Percentiles rank a stretch among this genome's conserved stretches.
Evolutionary conservation across 2,113 vertebrate genomes (phyloP).

Genomic region (Pycnonotus jocosus): DNA sequence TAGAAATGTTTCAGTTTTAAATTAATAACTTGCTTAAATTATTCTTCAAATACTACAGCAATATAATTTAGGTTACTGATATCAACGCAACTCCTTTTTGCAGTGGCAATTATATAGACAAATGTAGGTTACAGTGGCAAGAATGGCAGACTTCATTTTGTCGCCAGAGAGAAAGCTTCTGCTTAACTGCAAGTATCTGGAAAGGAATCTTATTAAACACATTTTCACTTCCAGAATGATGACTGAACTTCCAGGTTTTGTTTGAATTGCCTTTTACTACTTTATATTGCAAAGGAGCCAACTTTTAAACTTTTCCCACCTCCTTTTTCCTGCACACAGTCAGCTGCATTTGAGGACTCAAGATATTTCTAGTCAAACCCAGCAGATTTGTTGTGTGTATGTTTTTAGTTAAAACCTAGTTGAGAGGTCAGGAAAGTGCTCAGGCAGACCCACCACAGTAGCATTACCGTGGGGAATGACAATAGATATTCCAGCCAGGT

Average conservation of each 20-base stretch:
- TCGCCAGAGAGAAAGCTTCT: neutral
- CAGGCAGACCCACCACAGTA: neutral
- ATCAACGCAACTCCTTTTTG: neutral
- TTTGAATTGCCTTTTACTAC: slow-evolving; percentile 21
- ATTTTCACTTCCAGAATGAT: slow-evolving; percentile 56
- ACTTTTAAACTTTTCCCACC: neutral
- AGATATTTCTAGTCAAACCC: neutral
- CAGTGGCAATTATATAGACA: neutral
- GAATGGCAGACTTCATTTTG: neutral
- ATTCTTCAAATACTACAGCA: neutral
- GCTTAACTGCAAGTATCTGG: slow-evolving; percentile 51
- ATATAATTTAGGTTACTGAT: neutral
- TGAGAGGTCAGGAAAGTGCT: neutral
- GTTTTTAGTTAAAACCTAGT: neutral
- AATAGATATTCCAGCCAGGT: neutral
- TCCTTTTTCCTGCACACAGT: neutral
- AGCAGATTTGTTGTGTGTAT: neutral
- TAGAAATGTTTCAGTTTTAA: neutral
- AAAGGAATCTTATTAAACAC: slow-evolving; percentile 65
- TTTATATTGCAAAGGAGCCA: neutral
- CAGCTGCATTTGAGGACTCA: neutral
- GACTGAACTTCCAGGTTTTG: slow-evolving; percentile 61
- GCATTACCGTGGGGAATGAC: neutral
- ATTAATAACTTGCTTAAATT: neutral
- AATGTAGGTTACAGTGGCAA: neutral